These are phyloP conservation scores for Amphiprion clarkii DNA, from an alignment of 2,797 vertebrate genomes.

Conservation along the genomic window DNA sequence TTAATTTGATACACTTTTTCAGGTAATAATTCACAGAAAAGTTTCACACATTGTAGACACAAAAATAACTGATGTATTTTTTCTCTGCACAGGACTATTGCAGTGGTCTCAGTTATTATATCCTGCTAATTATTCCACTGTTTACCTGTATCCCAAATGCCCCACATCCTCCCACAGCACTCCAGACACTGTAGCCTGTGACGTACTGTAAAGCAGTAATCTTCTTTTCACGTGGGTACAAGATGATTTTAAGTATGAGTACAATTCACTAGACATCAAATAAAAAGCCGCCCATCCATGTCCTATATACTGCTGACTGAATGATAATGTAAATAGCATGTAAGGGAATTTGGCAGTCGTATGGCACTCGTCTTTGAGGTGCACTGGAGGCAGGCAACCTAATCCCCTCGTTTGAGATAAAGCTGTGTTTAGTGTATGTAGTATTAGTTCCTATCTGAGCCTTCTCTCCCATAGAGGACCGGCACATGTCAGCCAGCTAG, in stretches of 20 bases:
- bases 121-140: conserved; percentile 20
- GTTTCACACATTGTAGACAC: not conserved
- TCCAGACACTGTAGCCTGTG: conserved; percentile 47
- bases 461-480: conserved; percentile 66
- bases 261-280: conserved; percentile 78
- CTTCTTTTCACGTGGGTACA: conserved; percentile 62
- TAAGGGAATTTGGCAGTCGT: conserved; percentile 78
- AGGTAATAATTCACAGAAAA: conserved; percentile 21
- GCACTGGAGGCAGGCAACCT: conserved; percentile 81
- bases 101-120: conserved; percentile 18
- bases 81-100: conserved; percentile 14
- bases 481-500: conserved; percentile 81
- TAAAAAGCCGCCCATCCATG: conserved; percentile 75
- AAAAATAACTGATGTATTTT: conserved; percentile 23
- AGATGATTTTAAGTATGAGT: conserved; percentile 70
- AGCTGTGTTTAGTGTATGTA: conserved; percentile 81
- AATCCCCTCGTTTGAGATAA: conserved; percentile 81
- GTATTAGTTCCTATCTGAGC: conserved; percentile 79
- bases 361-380: conserved; percentile 80
- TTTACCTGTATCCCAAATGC: conserved; percentile 47
- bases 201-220: conserved; percentile 67
- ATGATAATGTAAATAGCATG: conserved; percentile 83
- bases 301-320: conserved; percentile 81
- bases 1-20: conserved; percentile 20
- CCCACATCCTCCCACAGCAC: conserved; percentile 27